phyloP scores from a whole-genome alignment of 2,113 vertebrate species.

The Dicrurus megarhynchus region DNA sequence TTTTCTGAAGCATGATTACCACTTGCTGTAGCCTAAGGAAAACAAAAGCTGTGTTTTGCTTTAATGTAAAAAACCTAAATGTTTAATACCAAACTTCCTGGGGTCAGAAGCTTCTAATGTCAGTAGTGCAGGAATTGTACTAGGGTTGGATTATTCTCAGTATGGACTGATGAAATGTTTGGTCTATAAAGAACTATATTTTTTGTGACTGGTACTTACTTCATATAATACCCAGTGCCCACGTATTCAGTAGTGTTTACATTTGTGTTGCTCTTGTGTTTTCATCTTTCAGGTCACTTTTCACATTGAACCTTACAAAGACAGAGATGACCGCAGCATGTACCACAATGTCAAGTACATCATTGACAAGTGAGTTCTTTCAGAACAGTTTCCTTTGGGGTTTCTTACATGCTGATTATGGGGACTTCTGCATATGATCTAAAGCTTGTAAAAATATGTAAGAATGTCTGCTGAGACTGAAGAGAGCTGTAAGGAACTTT shows the following conservation, averaged over 20 bases:
- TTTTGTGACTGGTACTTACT: not conserved
- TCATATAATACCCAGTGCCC: fast-evolving
- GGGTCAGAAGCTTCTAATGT: not conserved
- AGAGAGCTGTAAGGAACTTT: not conserved
- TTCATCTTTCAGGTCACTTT: constrained; percentile 83
- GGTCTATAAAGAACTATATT: not conserved
- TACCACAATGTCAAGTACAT: constrained; percentile 90
- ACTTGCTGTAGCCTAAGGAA: not conserved
- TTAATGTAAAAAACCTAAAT: not conserved
- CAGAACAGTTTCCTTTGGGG: not conserved
- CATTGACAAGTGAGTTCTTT: constrained; percentile 86
- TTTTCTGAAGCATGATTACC: not conserved
- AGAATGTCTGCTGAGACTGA: not conserved
- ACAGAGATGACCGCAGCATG: constrained; percentile 90
- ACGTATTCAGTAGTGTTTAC: fast-evolving
- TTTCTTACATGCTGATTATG: not conserved
- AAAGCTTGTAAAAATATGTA: not conserved
- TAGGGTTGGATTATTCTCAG: not conserved
- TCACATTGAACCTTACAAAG: constrained; percentile 95
- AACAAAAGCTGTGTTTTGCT: not conserved
- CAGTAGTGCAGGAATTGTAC: not conserved
- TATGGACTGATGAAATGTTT: not conserved
- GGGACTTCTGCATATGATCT: not conserved
- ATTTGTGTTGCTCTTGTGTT: not conserved
- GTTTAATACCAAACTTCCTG: not conserved